Base-by-base conservation (phyloP, 2,797 vertebrate genomes). In the Manis javanica region DNA sequence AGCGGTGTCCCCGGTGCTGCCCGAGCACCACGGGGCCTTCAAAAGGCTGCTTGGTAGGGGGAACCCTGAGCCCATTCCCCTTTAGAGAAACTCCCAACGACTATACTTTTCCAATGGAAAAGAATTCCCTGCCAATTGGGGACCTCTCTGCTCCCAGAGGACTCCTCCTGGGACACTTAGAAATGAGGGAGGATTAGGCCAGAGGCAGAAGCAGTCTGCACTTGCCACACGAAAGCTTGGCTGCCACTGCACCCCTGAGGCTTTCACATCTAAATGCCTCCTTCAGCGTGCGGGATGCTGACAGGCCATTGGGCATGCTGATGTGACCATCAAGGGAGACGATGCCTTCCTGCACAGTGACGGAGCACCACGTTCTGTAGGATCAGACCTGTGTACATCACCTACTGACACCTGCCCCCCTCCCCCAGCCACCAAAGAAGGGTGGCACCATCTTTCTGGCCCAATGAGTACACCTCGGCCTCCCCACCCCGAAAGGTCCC, bases 11-110 rank as follows among this genome's bases (percentile, higher is more conserved):
- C 0, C 34, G 0, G 85, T 94, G 34, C 81, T 86, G 4, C 81
- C 85, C 0, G 85, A 92, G 13, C 79, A 97, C 71, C 95, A 83
- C 0, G 6, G 55, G 2, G 31, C n/a, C 21, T 94, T 96, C 75
- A 86, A 23, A 18, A 93, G 55, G 84, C 57, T 96, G 79, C 90
- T 96, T 0, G 71, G 96, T 95, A 94, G 21, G 85, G 14, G 81
- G 26, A 68, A 74, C 24, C n/a, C 31, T 34, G n/a, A 6, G 5
- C n/a, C 42, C 11, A 2, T 24, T 37, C n/a, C 7, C 34, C 21
- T 42, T 42, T 71, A 18, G 21, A 74, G 55, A 57, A 11, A 1
- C 4, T 59, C 55, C 59, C 37, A 49, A 2, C 0, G 16, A 13
- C 10, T 46, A 18, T 8, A 3, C 66, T 39, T 82, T 83, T 19